A percentile compares a stretch with the other conserved stretches of the same genome.
phyloP scores from a whole-genome alignment of 2,113 vertebrate genomes.

The Takifugu flavidus region DNA sequence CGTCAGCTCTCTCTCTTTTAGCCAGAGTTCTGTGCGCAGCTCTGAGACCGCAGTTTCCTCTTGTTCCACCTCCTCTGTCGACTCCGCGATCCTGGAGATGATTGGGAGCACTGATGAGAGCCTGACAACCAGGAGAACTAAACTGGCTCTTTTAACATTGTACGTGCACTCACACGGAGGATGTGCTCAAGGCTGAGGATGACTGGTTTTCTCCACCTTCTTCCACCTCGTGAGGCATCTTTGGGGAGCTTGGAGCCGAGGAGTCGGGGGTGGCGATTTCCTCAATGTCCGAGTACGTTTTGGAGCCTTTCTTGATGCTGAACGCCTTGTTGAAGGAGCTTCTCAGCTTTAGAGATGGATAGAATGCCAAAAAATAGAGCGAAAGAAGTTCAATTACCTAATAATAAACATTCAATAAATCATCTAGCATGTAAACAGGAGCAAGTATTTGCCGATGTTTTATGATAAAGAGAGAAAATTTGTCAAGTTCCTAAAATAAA shows the following conservation, averaged over 20 bases:
- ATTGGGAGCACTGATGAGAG: slow-evolving; percentile 4
- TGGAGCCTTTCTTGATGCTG: slow-evolving; percentile 95
- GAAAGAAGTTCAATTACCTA: too few species aligned
- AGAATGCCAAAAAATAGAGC: too few species aligned
- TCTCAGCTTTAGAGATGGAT: slow-evolving; percentile 75
- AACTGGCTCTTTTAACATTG: background rate
- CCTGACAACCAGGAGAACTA: background rate
- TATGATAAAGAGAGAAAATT: too few species aligned
- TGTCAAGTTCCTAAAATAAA: too few species aligned
- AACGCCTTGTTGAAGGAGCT: slow-evolving; percentile 98
- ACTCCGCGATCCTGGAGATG: slow-evolving; percentile 78
- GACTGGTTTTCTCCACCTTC: slow-evolving; percentile 73
- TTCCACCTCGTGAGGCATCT: slow-evolving; percentile 77
- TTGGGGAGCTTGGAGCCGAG: slow-evolving; percentile 91
- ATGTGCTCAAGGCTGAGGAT: slow-evolving; percentile 75
- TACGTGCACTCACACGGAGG: slow-evolving; percentile 73
- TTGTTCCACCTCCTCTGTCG: slow-evolving; percentile 74
- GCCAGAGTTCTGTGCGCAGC: slow-evolving; percentile 91
- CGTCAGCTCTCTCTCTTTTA: slow-evolving; percentile 93
- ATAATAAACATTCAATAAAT: too few species aligned
- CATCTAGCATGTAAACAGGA: too few species aligned
- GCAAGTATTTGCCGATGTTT: too few species aligned
- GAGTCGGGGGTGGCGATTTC: slow-evolving; percentile 93
- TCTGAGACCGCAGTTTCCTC: slow-evolving; percentile 89
- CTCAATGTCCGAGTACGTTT: slow-evolving; percentile 95